Conservation (phyloP, 2,888 invertebrate species). For the Pollenia labialis region DNA sequence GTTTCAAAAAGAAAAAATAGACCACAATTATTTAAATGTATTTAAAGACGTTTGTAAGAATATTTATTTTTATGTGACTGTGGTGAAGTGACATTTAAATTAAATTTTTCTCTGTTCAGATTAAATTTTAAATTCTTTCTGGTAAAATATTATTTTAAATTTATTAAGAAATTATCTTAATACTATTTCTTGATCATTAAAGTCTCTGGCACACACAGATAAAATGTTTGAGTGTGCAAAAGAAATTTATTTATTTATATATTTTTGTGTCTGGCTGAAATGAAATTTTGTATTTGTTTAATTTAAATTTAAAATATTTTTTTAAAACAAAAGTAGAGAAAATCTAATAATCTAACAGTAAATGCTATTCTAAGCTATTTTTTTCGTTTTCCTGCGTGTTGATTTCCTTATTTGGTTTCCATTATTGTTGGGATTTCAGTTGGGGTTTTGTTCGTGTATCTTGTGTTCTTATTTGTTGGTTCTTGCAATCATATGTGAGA, state of each 20-base stretch:
- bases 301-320: slow-evolving; percentile 57
- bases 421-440: neutral
- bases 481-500: neutral
- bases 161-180: slow-evolving; percentile 9
- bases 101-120: slow-evolving; percentile 24
- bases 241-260: neutral
- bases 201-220: no score
- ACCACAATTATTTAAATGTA: neutral
- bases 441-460: no score
- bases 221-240: neutral
- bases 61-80: no score
- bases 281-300: slow-evolving; percentile 29
- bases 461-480: neutral
- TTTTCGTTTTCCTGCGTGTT: neutral
- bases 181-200: neutral
- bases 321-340: neutral
- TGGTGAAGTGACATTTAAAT: slow-evolving; percentile 9
- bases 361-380: neutral
- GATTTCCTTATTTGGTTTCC: neutral
- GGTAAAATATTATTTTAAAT: slow-evolving; percentile 25
- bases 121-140: slow-evolving; percentile 35
- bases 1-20: neutral
- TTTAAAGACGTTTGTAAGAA: no score
- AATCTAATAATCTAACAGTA: neutral
- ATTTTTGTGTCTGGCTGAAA: neutral